Evolutionary conservation across 92 coral and sea anemone genomes (phyloP).

Genomic region (Metridium senile): DNA sequence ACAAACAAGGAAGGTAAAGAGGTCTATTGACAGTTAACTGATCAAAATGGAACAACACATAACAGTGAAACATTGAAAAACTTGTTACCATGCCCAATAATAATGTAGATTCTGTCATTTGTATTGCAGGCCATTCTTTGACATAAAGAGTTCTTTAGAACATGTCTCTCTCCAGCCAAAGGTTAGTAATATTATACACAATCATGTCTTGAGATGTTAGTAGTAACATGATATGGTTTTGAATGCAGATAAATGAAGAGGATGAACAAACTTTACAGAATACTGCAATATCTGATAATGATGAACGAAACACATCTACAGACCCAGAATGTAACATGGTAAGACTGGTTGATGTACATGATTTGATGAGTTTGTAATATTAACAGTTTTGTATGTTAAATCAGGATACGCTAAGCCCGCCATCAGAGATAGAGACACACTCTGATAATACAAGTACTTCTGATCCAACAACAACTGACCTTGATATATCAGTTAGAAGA

Average conservation of each 20-base stretch:
- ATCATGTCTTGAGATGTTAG: neutral
- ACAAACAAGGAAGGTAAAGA: too few relatives aligned
- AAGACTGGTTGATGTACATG: too few relatives aligned
- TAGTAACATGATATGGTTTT: too few relatives aligned
- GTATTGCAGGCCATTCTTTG: conserved; percentile 81
- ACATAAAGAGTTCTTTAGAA: conserved; percentile 79
- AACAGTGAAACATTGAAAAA: too few relatives aligned
- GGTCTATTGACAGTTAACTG: too few relatives aligned
- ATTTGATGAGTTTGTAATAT: too few relatives aligned
- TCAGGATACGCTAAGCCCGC: conserved; percentile 85
- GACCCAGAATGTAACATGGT: conserved; percentile 36
- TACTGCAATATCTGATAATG: conserved; percentile 27
- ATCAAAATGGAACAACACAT: too few relatives aligned
- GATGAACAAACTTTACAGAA: conserved; percentile 34
- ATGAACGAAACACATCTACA: conserved; percentile 35
- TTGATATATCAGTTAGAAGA: conserved; percentile 66
- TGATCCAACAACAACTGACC: conserved; percentile 55
- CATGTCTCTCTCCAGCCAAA: conserved; percentile 60
- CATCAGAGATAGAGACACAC: conserved; percentile 84
- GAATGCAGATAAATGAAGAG: conserved; percentile 45
- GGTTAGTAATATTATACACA: conserved; percentile 32
- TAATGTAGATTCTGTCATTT: neutral
- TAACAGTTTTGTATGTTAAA: too few relatives aligned
- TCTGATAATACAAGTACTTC: conserved; percentile 86
- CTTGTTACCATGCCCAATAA: too few relatives aligned